These are phyloP conservation scores for Pseudorhiza aurosa DNA, from an alignment of 30 jellyfish, hydroid and myxozoan species.

Conservation along the genomic window DNA sequence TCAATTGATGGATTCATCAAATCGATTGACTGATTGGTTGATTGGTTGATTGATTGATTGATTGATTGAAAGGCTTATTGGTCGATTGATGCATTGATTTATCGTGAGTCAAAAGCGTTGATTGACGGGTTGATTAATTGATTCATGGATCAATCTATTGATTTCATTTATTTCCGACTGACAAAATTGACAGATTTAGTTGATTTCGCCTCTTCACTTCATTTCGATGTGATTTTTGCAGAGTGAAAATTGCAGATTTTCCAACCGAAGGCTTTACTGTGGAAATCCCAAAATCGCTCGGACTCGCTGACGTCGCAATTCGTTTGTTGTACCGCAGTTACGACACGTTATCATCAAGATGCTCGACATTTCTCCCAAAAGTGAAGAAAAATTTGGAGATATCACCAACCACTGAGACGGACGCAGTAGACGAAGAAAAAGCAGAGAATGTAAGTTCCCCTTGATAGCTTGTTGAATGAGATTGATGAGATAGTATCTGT, in stretches of 20 bases:
- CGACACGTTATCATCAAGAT: slow-evolving; percentile 76
- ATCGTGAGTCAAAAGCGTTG: too few species aligned
- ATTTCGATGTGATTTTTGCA: too few species aligned
- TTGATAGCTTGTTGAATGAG: not conserved
- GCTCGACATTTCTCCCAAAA: slow-evolving; percentile 69
- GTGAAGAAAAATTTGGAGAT: not conserved
- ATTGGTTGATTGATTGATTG: too few species aligned
- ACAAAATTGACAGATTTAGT: too few species aligned
- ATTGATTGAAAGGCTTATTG: too few species aligned
- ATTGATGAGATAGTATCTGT: not conserved
- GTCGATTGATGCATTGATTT: too few species aligned
- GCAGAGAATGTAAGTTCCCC: slow-evolving; percentile 20
- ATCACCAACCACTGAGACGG: not conserved
- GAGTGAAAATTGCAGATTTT: slow-evolving; percentile 83
- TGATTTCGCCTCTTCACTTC: too few species aligned
- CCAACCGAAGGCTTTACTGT: slow-evolving; percentile 75
- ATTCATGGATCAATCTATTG: too few species aligned
- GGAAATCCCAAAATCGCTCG: slow-evolving; percentile 87
- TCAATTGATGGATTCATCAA: too few species aligned
- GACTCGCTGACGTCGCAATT: slow-evolving; percentile 85
- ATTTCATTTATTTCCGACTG: too few species aligned
- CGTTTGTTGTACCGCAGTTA: slow-evolving; percentile 62
- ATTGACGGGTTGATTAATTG: too few species aligned
- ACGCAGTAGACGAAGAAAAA: slow-evolving; percentile 8
- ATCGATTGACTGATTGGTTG: too few species aligned